Conservation (phyloP, 2,888 invertebrate species). For the Antheraea yamamai region DNA sequence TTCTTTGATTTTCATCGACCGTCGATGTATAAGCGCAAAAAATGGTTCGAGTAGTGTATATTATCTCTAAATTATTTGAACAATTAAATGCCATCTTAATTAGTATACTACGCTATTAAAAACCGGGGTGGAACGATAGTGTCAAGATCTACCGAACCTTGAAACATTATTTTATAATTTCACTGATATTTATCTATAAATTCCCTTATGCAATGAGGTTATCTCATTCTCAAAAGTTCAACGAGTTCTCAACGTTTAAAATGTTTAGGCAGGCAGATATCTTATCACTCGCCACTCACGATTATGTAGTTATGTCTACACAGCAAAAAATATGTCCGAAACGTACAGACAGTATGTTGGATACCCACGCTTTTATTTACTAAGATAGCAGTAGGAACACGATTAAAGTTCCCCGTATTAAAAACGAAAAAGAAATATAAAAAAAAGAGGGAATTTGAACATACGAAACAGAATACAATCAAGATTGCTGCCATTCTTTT, state of each 20-base stretch:
- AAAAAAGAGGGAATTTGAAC: slow-evolving; percentile 32
- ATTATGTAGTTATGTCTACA: slow-evolving; percentile 26
- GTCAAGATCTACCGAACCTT: not conserved
- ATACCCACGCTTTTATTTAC: slow-evolving; percentile 22
- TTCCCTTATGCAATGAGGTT: slow-evolving; percentile 22
- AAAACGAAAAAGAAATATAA: slow-evolving; percentile 28
- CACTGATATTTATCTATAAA: slow-evolving; percentile 11
- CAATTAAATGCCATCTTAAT: too few relatives aligned
- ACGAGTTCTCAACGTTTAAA: slow-evolving; percentile 23
- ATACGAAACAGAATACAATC: slow-evolving; percentile 35
- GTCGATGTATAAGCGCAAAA: too few relatives aligned
- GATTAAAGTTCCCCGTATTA: slow-evolving; percentile 32
- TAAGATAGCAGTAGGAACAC: slow-evolving; percentile 35
- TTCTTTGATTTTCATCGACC: too few relatives aligned
- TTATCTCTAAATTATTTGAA: too few relatives aligned
- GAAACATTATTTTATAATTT: not conserved
- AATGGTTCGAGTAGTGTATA: too few relatives aligned
- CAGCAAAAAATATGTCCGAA: slow-evolving; percentile 25
- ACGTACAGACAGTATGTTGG: slow-evolving; percentile 19
- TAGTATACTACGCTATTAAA: too few relatives aligned
- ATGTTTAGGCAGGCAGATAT: slow-evolving; percentile 22
- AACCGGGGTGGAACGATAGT: too few relatives aligned
- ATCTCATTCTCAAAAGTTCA: slow-evolving; percentile 30
- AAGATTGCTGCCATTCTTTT: slow-evolving; percentile 34
- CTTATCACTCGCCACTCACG: slow-evolving; percentile 28